Evolutionary conservation across 1,140 invertebrate genomes (phyloP).

Genomic region (Trinorchestia longiramus): DNA sequence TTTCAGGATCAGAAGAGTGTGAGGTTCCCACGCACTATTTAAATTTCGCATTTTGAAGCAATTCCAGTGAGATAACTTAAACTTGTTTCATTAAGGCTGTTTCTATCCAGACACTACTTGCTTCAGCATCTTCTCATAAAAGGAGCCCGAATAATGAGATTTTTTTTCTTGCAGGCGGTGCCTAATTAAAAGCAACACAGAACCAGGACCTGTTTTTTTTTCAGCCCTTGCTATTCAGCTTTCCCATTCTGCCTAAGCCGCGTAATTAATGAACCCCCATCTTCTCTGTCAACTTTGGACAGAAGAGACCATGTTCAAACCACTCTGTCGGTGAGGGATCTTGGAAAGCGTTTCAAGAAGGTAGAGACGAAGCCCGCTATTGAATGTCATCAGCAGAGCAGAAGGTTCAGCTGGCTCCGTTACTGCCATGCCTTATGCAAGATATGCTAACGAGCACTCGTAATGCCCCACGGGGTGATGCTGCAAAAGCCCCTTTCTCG

Average conservation of each 20-base stretch:
- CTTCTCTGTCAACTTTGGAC: background rate
- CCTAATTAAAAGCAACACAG: background rate
- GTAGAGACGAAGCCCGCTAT: background rate
- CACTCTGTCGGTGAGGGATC: background rate
- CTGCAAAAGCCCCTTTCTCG: background rate
- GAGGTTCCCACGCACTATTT: too few relatives aligned
- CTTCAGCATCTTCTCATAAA: too few relatives aligned
- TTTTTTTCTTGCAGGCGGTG: background rate
- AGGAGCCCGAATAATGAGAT: too few relatives aligned
- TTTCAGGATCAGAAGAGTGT: too few relatives aligned
- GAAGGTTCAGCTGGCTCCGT: background rate
- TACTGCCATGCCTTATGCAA: background rate
- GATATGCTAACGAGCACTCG: background rate
- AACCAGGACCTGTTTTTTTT: background rate
- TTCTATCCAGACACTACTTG: too few relatives aligned
- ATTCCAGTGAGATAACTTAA: too few relatives aligned
- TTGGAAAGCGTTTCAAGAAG: background rate
- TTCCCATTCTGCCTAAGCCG: background rate
- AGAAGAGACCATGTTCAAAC: background rate
- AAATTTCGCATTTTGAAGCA: too few relatives aligned
- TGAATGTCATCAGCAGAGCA: background rate
- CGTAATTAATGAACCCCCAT: background rate
- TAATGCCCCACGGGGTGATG: background rate
- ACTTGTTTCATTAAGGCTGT: too few relatives aligned
- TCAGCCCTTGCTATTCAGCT: background rate